phyloP scores from a whole-genome alignment of 2,113 vertebrate species.

The Larimichthys polyactis region DNA sequence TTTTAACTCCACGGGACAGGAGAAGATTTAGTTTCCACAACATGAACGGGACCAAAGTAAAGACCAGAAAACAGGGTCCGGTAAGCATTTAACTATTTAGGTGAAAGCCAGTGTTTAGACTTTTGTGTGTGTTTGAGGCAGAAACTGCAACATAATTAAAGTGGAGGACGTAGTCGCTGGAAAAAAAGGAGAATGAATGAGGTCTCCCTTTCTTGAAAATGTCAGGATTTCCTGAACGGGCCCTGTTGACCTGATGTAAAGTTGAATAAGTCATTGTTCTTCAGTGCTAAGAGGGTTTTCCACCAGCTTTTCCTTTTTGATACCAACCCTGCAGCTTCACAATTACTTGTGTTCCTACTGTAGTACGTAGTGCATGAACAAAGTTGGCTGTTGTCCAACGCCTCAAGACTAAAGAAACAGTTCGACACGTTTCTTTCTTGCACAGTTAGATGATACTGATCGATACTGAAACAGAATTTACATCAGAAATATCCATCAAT shows the following conservation, averaged over 20 bases:
- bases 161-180: background rate
- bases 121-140: background rate
- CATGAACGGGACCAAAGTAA: background rate
- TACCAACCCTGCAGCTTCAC: conserved; percentile 6
- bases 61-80: background rate
- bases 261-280: conserved; percentile 66
- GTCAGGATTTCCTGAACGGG: conserved; percentile 71
- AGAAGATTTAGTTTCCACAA: background rate
- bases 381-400: conserved; percentile 28
- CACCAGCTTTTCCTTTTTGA: conserved; percentile 42
- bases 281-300: conserved; percentile 41
- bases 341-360: conserved; percentile 36
- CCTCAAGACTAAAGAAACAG: background rate
- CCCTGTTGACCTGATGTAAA: conserved; percentile 24
- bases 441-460: background rate
- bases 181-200: conserved; percentile 3
- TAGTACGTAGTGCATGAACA: conserved; percentile 17
- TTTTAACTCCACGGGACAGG: background rate
- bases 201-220: conserved; percentile 39
- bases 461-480: background rate
- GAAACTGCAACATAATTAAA: background rate
- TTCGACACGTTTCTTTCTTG: background rate
- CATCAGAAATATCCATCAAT: too few relatives aligned
- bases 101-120: background rate
- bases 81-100: conserved; percentile 5